A percentile compares a stretch with the other conserved stretches of the same genome.
phyloP scores from a whole-genome alignment of 2,888 invertebrate species.

The Ormyrus labotus region DNA sequence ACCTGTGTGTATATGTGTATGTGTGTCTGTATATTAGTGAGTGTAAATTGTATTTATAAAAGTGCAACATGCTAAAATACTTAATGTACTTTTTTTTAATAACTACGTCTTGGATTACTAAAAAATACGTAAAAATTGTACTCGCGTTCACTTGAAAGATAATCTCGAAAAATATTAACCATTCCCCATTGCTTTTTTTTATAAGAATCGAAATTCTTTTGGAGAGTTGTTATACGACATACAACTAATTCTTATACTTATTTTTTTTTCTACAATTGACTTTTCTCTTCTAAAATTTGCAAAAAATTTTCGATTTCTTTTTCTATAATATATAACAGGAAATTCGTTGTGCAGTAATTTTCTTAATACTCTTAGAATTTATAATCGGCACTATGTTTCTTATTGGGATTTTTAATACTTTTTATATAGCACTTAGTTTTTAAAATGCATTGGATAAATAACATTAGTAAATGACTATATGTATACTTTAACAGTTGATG shows the following conservation, averaged over 20 bases:
- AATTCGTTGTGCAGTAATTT: constrained; percentile 44
- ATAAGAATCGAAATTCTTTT: constrained; percentile 32
- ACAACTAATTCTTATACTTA: constrained; percentile 45
- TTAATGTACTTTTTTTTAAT: constrained; percentile 42
- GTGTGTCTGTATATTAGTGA: constrained; percentile 31
- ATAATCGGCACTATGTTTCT: constrained; percentile 46
- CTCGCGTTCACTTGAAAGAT: constrained; percentile 43
- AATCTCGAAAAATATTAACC: constrained; percentile 56
- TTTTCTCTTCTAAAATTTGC: constrained; percentile 9
- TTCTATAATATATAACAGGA: constrained; percentile 23
- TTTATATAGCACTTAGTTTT: constrained; percentile 41
- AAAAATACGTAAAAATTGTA: constrained; percentile 36
- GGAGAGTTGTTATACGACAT: constrained; percentile 37
- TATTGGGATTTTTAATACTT: constrained; percentile 52
- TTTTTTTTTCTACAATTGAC: constrained; percentile 40
- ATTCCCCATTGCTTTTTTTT: constrained; percentile 40
- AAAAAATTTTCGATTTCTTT: constrained; percentile 29
- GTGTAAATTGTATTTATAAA: constrained; percentile 49
- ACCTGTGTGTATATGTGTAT: constrained; percentile 48
- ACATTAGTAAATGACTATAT: constrained; percentile 35
- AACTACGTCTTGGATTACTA: constrained; percentile 42
- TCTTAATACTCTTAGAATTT: constrained; percentile 37
- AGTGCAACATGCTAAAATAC: constrained; percentile 49
- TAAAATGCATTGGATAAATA: constrained; percentile 51
- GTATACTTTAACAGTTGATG: constrained; percentile 31